Percentiles rank a stretch among this genome's conserved stretches.
phyloP scores from a whole-genome alignment of 2,888 invertebrate species.

The Yponomeuta malinellus region DNA sequence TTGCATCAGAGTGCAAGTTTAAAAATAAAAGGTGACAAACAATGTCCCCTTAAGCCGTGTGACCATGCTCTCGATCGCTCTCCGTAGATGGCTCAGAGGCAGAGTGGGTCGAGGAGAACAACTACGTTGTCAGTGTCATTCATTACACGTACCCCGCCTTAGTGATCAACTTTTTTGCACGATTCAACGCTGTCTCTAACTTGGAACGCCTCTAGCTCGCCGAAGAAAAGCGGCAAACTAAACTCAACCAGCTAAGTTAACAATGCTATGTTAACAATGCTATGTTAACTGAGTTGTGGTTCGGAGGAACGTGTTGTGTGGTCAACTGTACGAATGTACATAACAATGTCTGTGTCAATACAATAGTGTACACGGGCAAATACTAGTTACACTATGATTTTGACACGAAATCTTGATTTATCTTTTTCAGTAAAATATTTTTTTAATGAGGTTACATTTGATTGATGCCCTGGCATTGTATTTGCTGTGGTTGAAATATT shows the following conservation, averaged over 20 bases:
- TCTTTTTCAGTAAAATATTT: background rate
- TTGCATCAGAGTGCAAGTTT: constrained; percentile 22
- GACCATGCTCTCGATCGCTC: constrained; percentile 73
- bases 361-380: constrained; percentile 19
- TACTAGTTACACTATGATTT: constrained; percentile 2
- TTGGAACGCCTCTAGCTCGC: background rate
- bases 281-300: constrained; percentile 20
- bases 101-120: constrained; percentile 74
- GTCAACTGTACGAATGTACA: constrained; percentile 50
- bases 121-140: constrained; percentile 67
- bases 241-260: constrained; percentile 10
- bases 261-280: too few relatives aligned
- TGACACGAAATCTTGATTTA: background rate
- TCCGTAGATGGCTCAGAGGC: constrained; percentile 72
- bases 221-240: constrained; percentile 28
- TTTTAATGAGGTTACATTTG: background rate
- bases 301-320: constrained; percentile 46
- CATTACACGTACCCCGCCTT: constrained; percentile 11
- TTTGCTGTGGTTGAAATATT: background rate
- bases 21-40: constrained; percentile 43
- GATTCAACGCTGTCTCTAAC: background rate
- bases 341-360: constrained; percentile 42
- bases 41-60: constrained; percentile 62
- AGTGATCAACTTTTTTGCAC: background rate
- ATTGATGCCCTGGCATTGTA: background rate